Percentiles rank a stretch among this genome's conserved stretches.
phyloP scores from a whole-genome alignment of 1,140 invertebrate species.

The Drepana arcuata region DNA sequence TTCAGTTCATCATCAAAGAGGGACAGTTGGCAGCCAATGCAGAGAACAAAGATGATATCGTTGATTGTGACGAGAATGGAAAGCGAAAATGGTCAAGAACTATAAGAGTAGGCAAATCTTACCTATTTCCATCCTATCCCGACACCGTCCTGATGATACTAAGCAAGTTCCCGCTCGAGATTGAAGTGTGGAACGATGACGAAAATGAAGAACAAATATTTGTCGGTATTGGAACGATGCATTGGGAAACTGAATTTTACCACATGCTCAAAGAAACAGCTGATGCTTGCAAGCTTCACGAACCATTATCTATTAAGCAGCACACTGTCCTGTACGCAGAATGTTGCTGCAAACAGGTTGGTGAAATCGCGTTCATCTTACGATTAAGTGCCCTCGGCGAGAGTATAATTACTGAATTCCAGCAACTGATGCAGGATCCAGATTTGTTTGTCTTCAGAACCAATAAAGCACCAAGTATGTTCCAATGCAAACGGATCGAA shows the following conservation, averaged over 20 bases:
- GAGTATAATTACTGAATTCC: slow-evolving; percentile 58
- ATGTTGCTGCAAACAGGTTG: slow-evolving; percentile 46
- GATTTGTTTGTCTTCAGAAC: slow-evolving; percentile 59
- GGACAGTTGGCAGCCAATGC: slow-evolving; percentile 43
- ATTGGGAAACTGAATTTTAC: slow-evolving; percentile 54
- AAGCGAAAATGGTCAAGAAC: slow-evolving; percentile 49
- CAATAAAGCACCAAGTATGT: slow-evolving; percentile 59
- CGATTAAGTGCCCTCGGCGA: slow-evolving; percentile 52
- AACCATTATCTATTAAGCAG: slow-evolving; percentile 49
- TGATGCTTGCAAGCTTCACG: slow-evolving; percentile 34
- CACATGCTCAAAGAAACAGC: slow-evolving; percentile 51
- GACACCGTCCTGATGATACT: slow-evolving; percentile 51
- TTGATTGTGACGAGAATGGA: slow-evolving; percentile 44
- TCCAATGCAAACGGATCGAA: slow-evolving; percentile 50
- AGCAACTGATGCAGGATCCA: slow-evolving; percentile 53
- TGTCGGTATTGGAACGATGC: slow-evolving; percentile 53
- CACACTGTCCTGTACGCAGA: slow-evolving; percentile 35
- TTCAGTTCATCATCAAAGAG: slow-evolving; percentile 61
- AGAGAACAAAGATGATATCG: slow-evolving; percentile 38
- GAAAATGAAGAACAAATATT: slow-evolving; percentile 50
- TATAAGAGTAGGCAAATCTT: slow-evolving; percentile 58
- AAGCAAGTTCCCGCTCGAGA: slow-evolving; percentile 53
- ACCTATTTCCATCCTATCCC: slow-evolving; percentile 55
- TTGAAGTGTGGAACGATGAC: slow-evolving; percentile 61
- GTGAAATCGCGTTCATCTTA: slow-evolving; percentile 49